Base-by-base conservation (phyloP, 2,888 invertebrate species). In the Agapostemon virescens region DNA sequence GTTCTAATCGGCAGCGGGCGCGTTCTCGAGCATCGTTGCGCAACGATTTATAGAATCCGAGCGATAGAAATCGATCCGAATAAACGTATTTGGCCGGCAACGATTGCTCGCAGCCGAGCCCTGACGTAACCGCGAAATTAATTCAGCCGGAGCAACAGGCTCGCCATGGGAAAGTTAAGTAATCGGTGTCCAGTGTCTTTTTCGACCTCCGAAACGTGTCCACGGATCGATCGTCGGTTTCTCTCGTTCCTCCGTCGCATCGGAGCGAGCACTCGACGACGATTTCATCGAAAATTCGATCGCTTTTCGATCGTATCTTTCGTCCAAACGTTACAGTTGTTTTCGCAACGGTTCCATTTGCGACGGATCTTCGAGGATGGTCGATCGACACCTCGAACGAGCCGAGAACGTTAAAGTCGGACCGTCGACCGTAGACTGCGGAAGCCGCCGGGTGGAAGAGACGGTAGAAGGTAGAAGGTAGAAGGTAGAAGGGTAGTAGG, bases 101-200 rank as follows among this genome's bases (percentile, higher is more conserved):
- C 77, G 81, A 76, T 79, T 74, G 69, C 30, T 49, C 69, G 69
- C 52, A 55, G 66, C 71, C 26, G 72, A 45, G 61, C 58, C 74
- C 85, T 90, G 88, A 90, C 85, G 89, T 90, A 90, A 91, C 84
- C 81, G 82, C 84, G 85, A 36, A 91, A 90, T 90, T 89, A 89
- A 91, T 90, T 90, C 88, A 85, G 86, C 80, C 84, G 80, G 82
- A 87, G 87, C 86, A 86, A 84, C 84, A 84, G 87, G 85, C 89
- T 86, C 85, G 85, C 84, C 84, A 84, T 85, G 90, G 87, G 88
- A 90, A 90, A 90, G 89, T 90, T 88, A 87, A 61, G 61, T 30
- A 33, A 61, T 30, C 61, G 20, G 9, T 20, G 61, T 33, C 33
- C 61, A 9, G 61, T 33, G 15, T 20, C 33, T 33, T 33, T 55